Percentiles rank a stretch among this genome's conserved stretches.
These are phyloP conservation scores for Melolontha melolontha DNA, from an alignment of 2,888 invertebrate genomes.

Conservation along the genomic window DNA sequence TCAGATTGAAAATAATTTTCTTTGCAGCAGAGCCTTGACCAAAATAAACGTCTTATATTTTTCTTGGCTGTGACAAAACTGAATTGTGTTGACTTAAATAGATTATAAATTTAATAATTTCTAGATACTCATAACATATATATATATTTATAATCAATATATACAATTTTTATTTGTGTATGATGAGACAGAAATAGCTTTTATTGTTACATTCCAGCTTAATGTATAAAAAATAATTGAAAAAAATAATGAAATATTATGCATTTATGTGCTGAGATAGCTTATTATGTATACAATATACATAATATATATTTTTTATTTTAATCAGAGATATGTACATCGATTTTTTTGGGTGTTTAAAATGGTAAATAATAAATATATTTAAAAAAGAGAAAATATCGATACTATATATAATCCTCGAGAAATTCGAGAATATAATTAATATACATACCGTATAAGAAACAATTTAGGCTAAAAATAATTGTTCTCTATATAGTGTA, in stretches of 20 bases:
- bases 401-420: too few species aligned
- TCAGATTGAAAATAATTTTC: too few species aligned
- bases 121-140: neutral
- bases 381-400: slow-evolving; percentile 18
- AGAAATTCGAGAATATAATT: neutral
- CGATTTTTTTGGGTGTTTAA: slow-evolving; percentile 34
- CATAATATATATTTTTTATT: too few species aligned
- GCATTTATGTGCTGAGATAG: too few species aligned
- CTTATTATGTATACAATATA: too few species aligned
- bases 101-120: slow-evolving; percentile 3
- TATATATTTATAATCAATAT: neutral
- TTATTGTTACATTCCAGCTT: slow-evolving; percentile 41
- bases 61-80: slow-evolving; percentile 33
- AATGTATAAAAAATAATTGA: slow-evolving; percentile 34
- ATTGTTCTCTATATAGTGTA: slow-evolving; percentile 40
- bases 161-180: slow-evolving; percentile 16
- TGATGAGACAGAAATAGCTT: slow-evolving; percentile 18
- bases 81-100: neutral
- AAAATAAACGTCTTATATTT: slow-evolving; percentile 5
- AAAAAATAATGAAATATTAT: neutral
- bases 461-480: slow-evolving; percentile 28
- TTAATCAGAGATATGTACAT: slow-evolving; percentile 10
- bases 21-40: neutral
- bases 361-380: slow-evolving; percentile 16
- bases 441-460: slow-evolving; percentile 14